Evolutionary conservation across 2,113 vertebrate species (phyloP).

Genomic region (Nansenia antarctica): DNA sequence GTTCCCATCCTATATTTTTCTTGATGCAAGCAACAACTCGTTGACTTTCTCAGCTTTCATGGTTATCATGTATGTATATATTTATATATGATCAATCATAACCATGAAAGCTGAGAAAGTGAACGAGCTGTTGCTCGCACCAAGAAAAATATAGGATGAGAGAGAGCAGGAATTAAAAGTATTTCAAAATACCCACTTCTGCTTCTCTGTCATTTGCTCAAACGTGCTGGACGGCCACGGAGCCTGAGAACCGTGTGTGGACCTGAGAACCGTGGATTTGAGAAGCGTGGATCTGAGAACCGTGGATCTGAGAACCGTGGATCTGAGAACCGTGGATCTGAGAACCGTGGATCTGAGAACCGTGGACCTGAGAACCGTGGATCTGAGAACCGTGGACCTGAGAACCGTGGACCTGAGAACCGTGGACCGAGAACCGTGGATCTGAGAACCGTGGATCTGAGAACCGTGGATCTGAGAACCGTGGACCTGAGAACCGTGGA

Average conservation of each 20-base stretch:
- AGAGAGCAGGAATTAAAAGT: constrained; percentile 14
- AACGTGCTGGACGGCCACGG: constrained; percentile 36
- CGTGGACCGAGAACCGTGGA: constrained; percentile 1
- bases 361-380: too few relatives aligned
- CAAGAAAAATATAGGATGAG: neutral
- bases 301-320: neutral
- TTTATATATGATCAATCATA: too few relatives aligned
- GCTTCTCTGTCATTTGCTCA: neutral
- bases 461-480: neutral
- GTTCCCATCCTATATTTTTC: neutral
- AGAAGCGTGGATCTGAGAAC: too few relatives aligned
- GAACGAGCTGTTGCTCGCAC: too few relatives aligned
- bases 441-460: too few relatives aligned
- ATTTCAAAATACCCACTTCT: neutral
- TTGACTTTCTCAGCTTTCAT: too few relatives aligned
- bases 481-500: constrained; percentile 9
- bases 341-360: constrained; percentile 8
- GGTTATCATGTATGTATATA: too few relatives aligned
- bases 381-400: neutral
- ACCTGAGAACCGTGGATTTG: neutral
- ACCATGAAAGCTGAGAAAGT: too few relatives aligned
- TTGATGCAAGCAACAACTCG: neutral
- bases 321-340: constrained; percentile 8
- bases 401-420: too few relatives aligned
- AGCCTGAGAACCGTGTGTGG: too few relatives aligned